Evolutionary conservation across 1,140 invertebrate genomes (phyloP).

Genomic region (Drosophila parvula): DNA sequence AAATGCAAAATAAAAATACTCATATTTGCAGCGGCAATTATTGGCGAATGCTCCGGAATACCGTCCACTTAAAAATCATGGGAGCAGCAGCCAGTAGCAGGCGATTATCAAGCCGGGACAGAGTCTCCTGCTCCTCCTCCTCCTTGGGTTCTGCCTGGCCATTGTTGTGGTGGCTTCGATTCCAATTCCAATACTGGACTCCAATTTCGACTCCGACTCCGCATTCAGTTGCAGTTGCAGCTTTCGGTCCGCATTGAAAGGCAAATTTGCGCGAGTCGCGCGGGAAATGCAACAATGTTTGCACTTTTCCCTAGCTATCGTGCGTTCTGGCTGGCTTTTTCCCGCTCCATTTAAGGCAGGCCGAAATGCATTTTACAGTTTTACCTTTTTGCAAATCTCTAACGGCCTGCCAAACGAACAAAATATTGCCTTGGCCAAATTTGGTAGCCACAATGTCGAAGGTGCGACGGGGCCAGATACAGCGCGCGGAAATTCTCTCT

Average conservation of each 20-base stretch:
- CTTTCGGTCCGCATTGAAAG: constrained; percentile 39
- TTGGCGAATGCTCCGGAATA: constrained; percentile 34
- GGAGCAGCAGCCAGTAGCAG: constrained; percentile 36
- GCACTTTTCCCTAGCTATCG: constrained; percentile 68
- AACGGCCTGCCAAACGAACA: constrained; percentile 65
- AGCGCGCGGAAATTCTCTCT: constrained; percentile 2
- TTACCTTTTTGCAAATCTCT: constrained; percentile 67
- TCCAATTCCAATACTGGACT: constrained; percentile 6
- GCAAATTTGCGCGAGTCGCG: constrained; percentile 39
- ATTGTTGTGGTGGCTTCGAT: constrained; percentile 16
- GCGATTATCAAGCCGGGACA: constrained; percentile 21
- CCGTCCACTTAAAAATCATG: constrained; percentile 51
- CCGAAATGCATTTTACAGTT: constrained; percentile 79
- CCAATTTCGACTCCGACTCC: not conserved
- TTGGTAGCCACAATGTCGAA: constrained; percentile 56
- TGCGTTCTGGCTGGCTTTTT: constrained; percentile 70
- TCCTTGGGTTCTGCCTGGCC: constrained; percentile 14
- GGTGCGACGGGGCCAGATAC: constrained; percentile 12
- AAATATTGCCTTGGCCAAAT: constrained; percentile 78
- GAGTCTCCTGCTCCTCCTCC: not conserved
- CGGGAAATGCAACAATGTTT: constrained; percentile 53
- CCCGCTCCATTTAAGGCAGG: constrained; percentile 70
- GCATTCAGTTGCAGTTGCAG: constrained; percentile 17
- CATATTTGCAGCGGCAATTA: constrained; percentile 52
- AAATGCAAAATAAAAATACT: constrained; percentile 24